Base-by-base conservation (phyloP, 2,888 invertebrate species). In the Anticlea derivata region DNA sequence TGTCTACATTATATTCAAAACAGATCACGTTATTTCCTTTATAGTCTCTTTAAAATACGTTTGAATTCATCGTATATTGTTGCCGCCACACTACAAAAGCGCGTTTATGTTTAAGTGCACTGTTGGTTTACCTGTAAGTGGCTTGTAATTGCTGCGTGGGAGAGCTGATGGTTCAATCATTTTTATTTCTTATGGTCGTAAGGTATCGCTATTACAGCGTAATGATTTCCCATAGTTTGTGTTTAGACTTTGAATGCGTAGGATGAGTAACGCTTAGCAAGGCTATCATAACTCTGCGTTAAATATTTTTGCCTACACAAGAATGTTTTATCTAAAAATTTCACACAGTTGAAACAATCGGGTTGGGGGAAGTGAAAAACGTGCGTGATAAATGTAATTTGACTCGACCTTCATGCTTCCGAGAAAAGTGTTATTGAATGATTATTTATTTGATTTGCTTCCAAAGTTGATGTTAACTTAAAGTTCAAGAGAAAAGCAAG, bases 141-240 rank as follows among this genome's bases (percentile, higher is more conserved):
- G 63, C 58, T 41, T 39, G 65, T 73, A 73, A 74, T 74, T 68
- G 65, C 55, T 31, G 65, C 53, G 75, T 75, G 64, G 75, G 73
- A 59, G 70, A 60, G 47, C 27, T 45, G 44, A 48, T 37, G 40
- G 41, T 43, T 50, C 44, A 55, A 41, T 50, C 58, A 53, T 63
- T 56, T 63, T 63, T 56, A 46, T 38, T 65, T 64, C 67, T 55
- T 63, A 48, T 57, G 54, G 39, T 53, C 63, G 55, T 58, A 60
- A 55, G 52, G 62, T 55, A 57, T 60, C 54, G 43, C 54, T 55
- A 38, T 50, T 58, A 53, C 46, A 24, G 39, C 34, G 27, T 26
- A 41, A 41, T 41, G 20, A 43, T 38, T 41, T 47, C 33, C 10
- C 38, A 38, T 24, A 22, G 13, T 20, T 33, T 24, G 31, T 38